Base-by-base conservation (phyloP, 1,140 invertebrate genomes). In the Eriosoma lanigerum region DNA sequence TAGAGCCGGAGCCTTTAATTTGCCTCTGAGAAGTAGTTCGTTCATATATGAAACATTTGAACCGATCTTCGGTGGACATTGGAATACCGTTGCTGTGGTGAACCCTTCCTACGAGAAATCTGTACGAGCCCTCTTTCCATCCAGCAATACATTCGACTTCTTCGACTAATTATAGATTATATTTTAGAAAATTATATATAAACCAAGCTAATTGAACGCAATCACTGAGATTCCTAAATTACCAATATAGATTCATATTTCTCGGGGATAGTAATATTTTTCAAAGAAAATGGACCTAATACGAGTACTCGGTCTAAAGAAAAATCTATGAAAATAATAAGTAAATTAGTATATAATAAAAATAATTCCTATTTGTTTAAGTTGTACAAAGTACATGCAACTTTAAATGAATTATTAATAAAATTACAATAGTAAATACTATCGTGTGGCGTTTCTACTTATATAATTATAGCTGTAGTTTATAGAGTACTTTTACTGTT, bases 11-110 rank as follows among this genome's bases (percentile, higher is more conserved):
- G 26, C 75, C 56, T 66, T 75, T 64, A 13, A 48, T 2, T 52
- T 46, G 76, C 54, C 56, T 80, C 44, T 64, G 72, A 15, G 52
- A 58, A 5, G 76, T 73, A 13, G 81, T 81, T 87, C 93, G 92
- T 87, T 95, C 94, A 86, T 94, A 95, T 50, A 96, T 93, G 87
- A 96, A 97, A 88, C 95, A 96, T 82, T 95, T 89, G 87, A 95
- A 97, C 80, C 93, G 90, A 86, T 96, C 95, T 86, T 96, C 94
- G 86, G 95, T 94, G 82, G 92, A 93, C 81, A 93, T 93, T 54
- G 93, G 93, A 86, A 94, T 93, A 21, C 73, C 58, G 21, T 81
- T 81, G 85, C 91, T 91, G 87, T 94, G 92, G 83, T 92, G 91
- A 44, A 93, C 86, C 84, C 90, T 86, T 21, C 88, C 88, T 29